Conservation (phyloP, 2,888 invertebrate species). For the Syrphus vitripennis region DNA sequence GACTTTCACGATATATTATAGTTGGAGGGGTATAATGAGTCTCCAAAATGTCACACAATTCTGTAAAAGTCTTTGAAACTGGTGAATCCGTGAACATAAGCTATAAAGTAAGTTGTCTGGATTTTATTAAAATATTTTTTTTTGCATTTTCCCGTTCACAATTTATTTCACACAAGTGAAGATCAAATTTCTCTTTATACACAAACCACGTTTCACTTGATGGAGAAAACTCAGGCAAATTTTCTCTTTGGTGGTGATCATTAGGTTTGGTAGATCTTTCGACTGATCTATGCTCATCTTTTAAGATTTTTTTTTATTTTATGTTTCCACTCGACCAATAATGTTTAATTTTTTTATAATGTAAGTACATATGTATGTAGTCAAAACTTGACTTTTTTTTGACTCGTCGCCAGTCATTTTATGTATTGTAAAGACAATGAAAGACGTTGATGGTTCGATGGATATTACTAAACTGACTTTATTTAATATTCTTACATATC, state of each 20-base stretch:
- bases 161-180: conserved; percentile 23
- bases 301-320: not conserved
- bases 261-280: conserved; percentile 6
- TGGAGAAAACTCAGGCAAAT: conserved; percentile 22
- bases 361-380: too few relatives aligned
- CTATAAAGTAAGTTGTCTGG: conserved; percentile 30
- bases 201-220: conserved; percentile 22
- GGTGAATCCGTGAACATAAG: conserved; percentile 34
- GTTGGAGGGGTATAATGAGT: conserved; percentile 1
- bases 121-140: conserved; percentile 39
- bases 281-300: not conserved
- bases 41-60: conserved; percentile 27
- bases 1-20: conserved; percentile 5
- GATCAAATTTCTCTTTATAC: conserved; percentile 55
- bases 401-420: not conserved
- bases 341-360: too few relatives aligned
- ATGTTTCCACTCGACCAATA: not conserved
- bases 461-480: too few relatives aligned
- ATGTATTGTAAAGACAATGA: too few relatives aligned
- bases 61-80: conserved; percentile 21
- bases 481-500: too few relatives aligned
- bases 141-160: conserved; percentile 35
- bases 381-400: not conserved
- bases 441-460: too few relatives aligned
- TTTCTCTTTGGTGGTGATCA: conserved; percentile 34